Conservation (phyloP, 2,113 vertebrate genomes). For the Psammodynastes pulverulentus region DNA sequence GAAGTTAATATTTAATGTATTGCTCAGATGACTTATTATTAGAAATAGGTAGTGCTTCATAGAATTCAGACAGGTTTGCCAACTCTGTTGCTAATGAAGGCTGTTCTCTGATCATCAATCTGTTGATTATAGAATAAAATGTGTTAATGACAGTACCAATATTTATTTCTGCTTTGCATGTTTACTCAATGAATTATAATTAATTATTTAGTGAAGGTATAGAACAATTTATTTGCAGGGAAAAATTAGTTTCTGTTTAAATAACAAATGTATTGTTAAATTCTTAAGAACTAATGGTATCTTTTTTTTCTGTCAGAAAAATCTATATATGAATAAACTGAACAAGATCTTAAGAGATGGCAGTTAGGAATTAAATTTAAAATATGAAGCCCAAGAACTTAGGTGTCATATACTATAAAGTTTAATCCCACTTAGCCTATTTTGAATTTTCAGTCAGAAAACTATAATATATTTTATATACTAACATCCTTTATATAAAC, state of each 20-base stretch:
- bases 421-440: background rate
- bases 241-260: background rate
- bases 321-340: background rate
- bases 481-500: background rate
- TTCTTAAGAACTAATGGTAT: background rate
- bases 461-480: background rate
- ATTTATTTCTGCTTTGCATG: conserved; percentile 11
- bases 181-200: background rate
- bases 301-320: background rate
- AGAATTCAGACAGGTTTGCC: conserved; percentile 10
- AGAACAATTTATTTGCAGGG: background rate
- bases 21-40: background rate
- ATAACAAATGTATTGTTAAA: background rate
- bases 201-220: background rate
- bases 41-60: background rate
- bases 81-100: background rate
- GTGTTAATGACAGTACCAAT: background rate
- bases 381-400: background rate
- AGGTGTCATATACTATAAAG: background rate
- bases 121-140: background rate
- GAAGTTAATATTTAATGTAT: conserved; percentile 2
- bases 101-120: background rate
- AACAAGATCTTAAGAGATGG: background rate
- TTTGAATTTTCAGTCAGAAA: background rate
- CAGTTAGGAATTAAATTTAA: background rate